phyloP scores from a whole-genome alignment of 2,888 invertebrate species.

The Lutraria lutraria region DNA sequence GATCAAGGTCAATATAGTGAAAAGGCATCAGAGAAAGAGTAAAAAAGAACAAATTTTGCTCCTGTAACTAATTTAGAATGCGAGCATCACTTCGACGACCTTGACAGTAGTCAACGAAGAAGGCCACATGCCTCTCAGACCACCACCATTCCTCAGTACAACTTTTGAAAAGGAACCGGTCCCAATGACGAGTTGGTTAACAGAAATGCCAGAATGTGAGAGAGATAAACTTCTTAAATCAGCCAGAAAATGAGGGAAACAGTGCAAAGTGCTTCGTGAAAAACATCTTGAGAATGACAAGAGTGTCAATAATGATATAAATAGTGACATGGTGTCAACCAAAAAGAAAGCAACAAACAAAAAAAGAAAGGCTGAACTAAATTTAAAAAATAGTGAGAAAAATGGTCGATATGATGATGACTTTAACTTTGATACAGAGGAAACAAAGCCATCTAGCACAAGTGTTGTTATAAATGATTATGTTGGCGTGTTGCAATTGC shows the following conservation, averaged over 20 bases:
- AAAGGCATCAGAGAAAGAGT: not conserved
- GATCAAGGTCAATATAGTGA: not conserved
- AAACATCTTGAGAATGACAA: not conserved
- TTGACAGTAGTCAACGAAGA: not conserved
- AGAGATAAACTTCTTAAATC: not conserved
- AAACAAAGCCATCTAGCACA: not conserved
- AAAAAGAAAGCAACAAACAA: not conserved
- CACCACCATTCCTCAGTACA: not conserved
- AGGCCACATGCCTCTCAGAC: not conserved
- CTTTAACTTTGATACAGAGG: not conserved
- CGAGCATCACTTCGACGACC: not conserved
- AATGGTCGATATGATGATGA: not conserved
- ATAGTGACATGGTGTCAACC: not conserved
- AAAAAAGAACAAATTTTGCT: not conserved
- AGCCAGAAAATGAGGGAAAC: not conserved
- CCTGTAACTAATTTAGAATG: not conserved
- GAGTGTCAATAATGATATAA: not conserved
- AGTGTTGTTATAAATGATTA: not conserved
- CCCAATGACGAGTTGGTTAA: not conserved
- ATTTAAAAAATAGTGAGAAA: not conserved
- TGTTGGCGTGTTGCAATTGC: not conserved
- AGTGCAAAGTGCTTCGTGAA: not conserved
- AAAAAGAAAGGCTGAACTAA: too few relatives aligned
- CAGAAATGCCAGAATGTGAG: not conserved
- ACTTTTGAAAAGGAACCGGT: not conserved